Conservation (phyloP, 1,140 invertebrate genomes). For the Psix sp. region DNA sequence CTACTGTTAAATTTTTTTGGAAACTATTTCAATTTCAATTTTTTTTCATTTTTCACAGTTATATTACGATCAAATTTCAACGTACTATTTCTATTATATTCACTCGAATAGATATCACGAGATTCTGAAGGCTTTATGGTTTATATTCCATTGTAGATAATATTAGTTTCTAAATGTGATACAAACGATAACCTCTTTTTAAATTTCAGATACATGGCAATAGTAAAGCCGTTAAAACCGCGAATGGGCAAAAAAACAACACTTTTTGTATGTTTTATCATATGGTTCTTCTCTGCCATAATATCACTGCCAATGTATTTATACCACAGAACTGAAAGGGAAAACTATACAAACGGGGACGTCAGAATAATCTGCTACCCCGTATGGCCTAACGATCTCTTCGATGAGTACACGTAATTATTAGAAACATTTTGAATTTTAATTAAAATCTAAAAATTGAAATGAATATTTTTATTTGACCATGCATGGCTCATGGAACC, state of each 20-base stretch:
- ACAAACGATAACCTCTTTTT: constrained; percentile 15
- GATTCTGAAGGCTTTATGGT: too few relatives aligned
- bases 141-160: too few relatives aligned
- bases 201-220: constrained; percentile 89
- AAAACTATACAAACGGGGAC: constrained; percentile 80
- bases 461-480: too few relatives aligned
- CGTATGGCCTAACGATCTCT: constrained; percentile 88
- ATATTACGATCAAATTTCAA: too few relatives aligned
- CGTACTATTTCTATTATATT: too few relatives aligned
- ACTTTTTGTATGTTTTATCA: constrained; percentile 86
- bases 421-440: background rate
- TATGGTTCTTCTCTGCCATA: constrained; percentile 87
- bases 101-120: too few relatives aligned
- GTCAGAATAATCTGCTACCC: constrained; percentile 85
- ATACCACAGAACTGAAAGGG: constrained; percentile 84
- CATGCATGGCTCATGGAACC: too few relatives aligned
- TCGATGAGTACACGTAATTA: constrained; percentile 88
- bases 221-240: constrained; percentile 91
- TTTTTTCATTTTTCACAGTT: too few relatives aligned
- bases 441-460: background rate
- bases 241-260: constrained; percentile 89
- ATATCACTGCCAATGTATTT: constrained; percentile 90
- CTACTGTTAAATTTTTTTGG: too few relatives aligned
- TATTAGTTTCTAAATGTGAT: too few relatives aligned
- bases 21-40: too few relatives aligned